These are phyloP conservation scores for Tragelaphus oryx DNA, from an alignment of 2,797 vertebrate genomes.

Conservation along the genomic window DNA sequence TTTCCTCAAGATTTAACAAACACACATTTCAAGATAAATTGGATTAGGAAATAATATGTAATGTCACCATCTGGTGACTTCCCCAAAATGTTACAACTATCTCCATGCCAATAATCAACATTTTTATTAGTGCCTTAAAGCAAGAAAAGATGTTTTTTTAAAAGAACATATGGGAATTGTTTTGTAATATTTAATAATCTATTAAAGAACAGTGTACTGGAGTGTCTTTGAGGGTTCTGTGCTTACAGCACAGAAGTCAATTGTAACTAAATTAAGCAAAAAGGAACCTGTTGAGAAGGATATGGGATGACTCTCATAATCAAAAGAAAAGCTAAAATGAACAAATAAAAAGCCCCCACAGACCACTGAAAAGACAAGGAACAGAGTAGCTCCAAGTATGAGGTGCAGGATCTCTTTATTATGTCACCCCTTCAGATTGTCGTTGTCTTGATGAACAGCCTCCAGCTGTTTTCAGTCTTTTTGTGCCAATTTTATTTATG, in stretches of 20 bases:
- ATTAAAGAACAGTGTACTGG: not conserved
- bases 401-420: not conserved
- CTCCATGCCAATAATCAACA: slow-evolving; percentile 24
- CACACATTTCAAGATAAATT: slow-evolving; percentile 39
- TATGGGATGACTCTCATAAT: not conserved
- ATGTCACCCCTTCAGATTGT: not conserved
- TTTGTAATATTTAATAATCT: slow-evolving; percentile 26
- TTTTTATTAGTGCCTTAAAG: slow-evolving; percentile 52
- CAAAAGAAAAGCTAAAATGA: not conserved
- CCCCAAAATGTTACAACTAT: not conserved
- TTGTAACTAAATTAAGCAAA: slow-evolving; percentile 28
- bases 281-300: not conserved
- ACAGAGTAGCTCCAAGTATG: not conserved
- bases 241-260: slow-evolving; percentile 19
- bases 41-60: slow-evolving; percentile 46
- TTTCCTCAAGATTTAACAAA: slow-evolving; percentile 34
- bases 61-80: slow-evolving; percentile 61
- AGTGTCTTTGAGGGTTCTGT: slow-evolving; percentile 12
- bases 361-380: not conserved
- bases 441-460: not conserved
- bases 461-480: not conserved
- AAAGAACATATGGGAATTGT: slow-evolving; percentile 15
- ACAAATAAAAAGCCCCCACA: not conserved
- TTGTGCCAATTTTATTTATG: not conserved
- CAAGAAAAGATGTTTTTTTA: slow-evolving; percentile 29